These are phyloP conservation scores for Orientallactaga sibirica DNA, from an alignment of 2,797 vertebrate species.

Conservation along the genomic window DNA sequence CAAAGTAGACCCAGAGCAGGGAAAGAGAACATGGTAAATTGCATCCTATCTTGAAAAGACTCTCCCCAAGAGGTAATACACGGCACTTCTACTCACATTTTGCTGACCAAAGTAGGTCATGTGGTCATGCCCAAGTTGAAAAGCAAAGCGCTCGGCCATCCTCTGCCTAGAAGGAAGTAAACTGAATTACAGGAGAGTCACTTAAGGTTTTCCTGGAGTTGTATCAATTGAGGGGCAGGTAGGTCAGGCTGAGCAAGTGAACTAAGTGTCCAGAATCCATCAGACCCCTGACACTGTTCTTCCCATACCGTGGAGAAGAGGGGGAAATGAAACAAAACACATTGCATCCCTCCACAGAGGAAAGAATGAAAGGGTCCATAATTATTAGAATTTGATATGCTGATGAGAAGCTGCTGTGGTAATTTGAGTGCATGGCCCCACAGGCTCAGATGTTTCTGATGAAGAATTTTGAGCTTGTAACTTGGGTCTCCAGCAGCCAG, in stretches of 20 bases:
- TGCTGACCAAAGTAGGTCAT: not conserved
- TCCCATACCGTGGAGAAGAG: not conserved
- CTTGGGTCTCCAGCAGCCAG: too few species aligned
- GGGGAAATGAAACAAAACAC: not conserved
- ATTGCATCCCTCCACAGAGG: not conserved
- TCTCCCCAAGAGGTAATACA: not conserved
- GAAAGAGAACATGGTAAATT: not conserved
- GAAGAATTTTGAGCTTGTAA: too few species aligned
- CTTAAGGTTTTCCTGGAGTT: not conserved
- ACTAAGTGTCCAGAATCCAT: not conserved
- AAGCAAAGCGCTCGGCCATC: not conserved
- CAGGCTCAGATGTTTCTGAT: too few species aligned
- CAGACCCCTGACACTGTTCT: not conserved
- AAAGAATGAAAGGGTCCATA: not conserved
- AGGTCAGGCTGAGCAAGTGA: not conserved
- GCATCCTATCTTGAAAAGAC: not conserved
- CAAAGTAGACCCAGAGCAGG: not conserved
- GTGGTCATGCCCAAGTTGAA: not conserved
- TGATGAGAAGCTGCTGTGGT: not conserved
- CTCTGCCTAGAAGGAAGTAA: not conserved
- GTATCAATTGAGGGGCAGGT: not conserved
- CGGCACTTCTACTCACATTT: not conserved
- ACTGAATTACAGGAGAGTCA: not conserved
- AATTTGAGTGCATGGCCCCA: too few species aligned
- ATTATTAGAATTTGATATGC: not conserved